These are phyloP conservation scores for Euzetes globulus DNA, from an alignment of 2,888 invertebrate genomes.

Conservation along the genomic window DNA sequence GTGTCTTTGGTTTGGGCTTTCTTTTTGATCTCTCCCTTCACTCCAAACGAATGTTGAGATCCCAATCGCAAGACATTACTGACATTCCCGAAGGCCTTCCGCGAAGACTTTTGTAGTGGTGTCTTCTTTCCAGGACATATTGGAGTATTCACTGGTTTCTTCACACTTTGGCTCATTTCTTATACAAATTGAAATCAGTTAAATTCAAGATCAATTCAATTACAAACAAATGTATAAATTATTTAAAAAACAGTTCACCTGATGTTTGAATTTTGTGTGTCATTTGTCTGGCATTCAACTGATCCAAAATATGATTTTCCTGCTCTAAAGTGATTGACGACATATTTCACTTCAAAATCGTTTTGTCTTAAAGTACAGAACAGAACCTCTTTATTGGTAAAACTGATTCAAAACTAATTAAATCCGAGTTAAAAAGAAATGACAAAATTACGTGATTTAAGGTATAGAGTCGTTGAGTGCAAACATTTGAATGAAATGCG, in stretches of 20 bases:
- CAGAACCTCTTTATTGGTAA: too few species aligned
- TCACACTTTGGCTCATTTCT: neutral
- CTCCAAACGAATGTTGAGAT: neutral
- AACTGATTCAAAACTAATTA: neutral
- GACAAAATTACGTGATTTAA: too few species aligned
- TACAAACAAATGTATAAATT: too few species aligned
- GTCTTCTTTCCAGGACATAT: neutral
- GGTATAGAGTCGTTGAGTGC: neutral
- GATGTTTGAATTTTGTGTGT: neutral
- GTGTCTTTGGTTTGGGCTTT: neutral
- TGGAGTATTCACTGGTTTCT: neutral
- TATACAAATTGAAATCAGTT: too few species aligned
- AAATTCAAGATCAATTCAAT: too few species aligned
- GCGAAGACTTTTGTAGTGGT: neutral
- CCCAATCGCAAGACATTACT: slow-evolving; percentile 7
- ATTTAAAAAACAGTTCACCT: neutral
- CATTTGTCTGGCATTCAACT: neutral
- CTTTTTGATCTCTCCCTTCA: neutral
- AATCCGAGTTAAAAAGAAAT: neutral
- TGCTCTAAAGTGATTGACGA: neutral
- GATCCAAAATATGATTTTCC: slow-evolving; percentile 1
- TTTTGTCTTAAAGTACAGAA: too few species aligned
- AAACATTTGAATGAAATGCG: neutral
- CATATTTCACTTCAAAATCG: neutral
- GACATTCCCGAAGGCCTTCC: slow-evolving; percentile 13